These are phyloP conservation scores for Metopolophium dirhodum DNA, from an alignment of 1,140 invertebrate genomes.

Conservation along the genomic window DNA sequence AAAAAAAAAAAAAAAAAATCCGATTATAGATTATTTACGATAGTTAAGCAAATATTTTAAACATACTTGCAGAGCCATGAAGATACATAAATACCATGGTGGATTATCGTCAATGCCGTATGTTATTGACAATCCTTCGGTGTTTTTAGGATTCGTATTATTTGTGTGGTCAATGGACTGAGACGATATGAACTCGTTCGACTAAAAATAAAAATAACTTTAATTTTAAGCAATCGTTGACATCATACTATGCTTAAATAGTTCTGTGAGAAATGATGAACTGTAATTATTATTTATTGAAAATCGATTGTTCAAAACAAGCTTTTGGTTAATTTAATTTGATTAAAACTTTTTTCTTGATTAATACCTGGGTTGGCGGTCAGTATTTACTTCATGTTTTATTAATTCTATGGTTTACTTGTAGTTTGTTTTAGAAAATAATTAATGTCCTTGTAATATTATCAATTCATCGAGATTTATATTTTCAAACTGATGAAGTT, in stretches of 20 bases:
- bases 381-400: too few species aligned
- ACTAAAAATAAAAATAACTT: background rate
- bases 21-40: background rate
- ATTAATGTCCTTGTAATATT: background rate
- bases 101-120: slow-evolving; percentile 84
- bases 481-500: background rate
- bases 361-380: too few species aligned
- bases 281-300: background rate
- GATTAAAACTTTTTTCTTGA: too few species aligned
- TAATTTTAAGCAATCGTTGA: background rate
- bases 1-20: too few species aligned
- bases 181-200: background rate
- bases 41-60: background rate
- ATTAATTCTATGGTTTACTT: too few species aligned
- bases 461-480: background rate
- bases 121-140: slow-evolving; percentile 65
- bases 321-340: too few species aligned
- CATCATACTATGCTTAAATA: background rate
- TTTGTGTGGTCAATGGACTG: background rate
- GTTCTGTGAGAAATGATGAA: background rate
- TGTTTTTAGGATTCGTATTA: background rate
- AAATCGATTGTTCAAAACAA: too few species aligned
- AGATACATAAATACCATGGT: slow-evolving; percentile 81
- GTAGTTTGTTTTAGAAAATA: background rate
- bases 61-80: slow-evolving; percentile 81